Base-by-base conservation (phyloP, 2,888 invertebrate genomes). In the Macaria liturata region DNA sequence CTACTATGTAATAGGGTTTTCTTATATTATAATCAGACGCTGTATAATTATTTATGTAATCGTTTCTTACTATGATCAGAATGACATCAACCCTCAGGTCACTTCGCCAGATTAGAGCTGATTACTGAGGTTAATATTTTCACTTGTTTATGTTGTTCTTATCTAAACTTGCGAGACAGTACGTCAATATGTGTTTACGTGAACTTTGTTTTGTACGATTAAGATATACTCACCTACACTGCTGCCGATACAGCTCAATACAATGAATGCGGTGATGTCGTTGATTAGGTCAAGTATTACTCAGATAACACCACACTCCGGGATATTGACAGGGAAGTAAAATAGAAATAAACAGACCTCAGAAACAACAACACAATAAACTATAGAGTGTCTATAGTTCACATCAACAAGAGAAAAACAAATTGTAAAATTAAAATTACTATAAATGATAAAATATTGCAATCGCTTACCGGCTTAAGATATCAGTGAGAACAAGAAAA, bases 121-220 rank as follows among this genome's bases (percentile, higher is more conserved):
- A 58, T 63, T 62, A 61, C 61, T 51, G 54, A 58, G 56, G 46
- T 55, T 55, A 57, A 54, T 57, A 51, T 59, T 72, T 69, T 68
- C 54, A 57, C 66, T 69, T 74, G 67, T 73, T 75, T 73, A 62
- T 70, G 58, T 68, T 57, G 60, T 62, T 49, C 59, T 74, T 80
- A 80, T 78, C 79, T 34, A 32, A 68, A 72, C 9, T 49, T 74
- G 74, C 69, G 60, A 69, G 64, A 57, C 65, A 61, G 69, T 73
- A 78, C 83, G 83, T 83, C 83, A 83, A 71, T 75, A 66, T 68
- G 34, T 80, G 76, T 81, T 84, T 78, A 76, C 70, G 68, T 72
- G 68, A 67, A 73, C 62, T 65, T 67, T 64, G 57, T 65, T 65
- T 62, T 62, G 66, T 64, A 64, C 58, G 59, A 62, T 70, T 71